Conservation (phyloP, 2,797 vertebrate species). For the Hipposideros larvatus region DNA sequence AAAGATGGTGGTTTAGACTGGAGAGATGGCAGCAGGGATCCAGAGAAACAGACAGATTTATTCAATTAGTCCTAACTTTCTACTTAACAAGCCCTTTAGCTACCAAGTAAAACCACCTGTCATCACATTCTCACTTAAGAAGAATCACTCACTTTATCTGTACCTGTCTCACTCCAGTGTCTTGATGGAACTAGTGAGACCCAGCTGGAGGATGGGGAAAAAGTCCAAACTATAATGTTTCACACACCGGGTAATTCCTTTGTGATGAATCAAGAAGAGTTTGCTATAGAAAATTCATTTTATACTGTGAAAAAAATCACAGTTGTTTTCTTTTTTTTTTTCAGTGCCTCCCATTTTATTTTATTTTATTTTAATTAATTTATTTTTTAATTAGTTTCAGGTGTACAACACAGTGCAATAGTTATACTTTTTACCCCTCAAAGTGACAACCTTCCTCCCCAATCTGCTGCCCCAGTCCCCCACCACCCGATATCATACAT, state of each 20-base stretch:
- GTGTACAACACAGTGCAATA: too few relatives aligned
- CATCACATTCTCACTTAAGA: slow-evolving; percentile 8
- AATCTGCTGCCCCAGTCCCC: too few relatives aligned
- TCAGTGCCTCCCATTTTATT: too few relatives aligned
- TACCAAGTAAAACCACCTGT: background rate
- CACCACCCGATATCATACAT: too few relatives aligned
- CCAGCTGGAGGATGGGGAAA: background rate
- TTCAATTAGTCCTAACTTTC: background rate
- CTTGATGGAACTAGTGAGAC: background rate
- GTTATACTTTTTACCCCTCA: too few relatives aligned
- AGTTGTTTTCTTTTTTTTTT: background rate
- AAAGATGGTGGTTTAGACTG: background rate
- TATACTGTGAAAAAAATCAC: background rate
- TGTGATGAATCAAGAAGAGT: slow-evolving; percentile 56
- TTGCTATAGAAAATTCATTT: slow-evolving; percentile 25
- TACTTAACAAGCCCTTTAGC: background rate
- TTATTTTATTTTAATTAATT: too few relatives aligned
- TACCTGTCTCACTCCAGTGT: background rate
- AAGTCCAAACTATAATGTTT: slow-evolving; percentile 15
- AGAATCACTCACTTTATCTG: background rate
- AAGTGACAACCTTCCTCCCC: too few relatives aligned
- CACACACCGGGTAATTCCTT: background rate
- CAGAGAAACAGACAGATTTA: slow-evolving; percentile 16
- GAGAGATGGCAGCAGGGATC: background rate
- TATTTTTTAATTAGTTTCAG: too few relatives aligned